These are phyloP conservation scores for Coracias cyanogaster DNA, from an alignment of 2,797 vertebrate genomes.

Conservation along the genomic window DNA sequence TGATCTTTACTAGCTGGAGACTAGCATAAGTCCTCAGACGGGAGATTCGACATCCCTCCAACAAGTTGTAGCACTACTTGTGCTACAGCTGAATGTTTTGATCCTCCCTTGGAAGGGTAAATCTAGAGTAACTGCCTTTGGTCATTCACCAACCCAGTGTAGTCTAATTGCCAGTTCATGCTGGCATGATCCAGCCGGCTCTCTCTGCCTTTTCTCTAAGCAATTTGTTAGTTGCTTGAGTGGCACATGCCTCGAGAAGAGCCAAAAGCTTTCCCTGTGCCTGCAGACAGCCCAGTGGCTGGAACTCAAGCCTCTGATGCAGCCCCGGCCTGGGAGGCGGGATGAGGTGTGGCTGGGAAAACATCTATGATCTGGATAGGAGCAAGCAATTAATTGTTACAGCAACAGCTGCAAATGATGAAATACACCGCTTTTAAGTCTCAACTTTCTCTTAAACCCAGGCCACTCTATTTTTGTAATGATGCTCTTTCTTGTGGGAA, in stretches of 20 bases:
- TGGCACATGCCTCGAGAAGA: neutral
- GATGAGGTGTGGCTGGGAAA: neutral
- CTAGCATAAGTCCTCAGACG: neutral
- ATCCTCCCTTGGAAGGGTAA: neutral
- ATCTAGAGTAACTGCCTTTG: neutral
- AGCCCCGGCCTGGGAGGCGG: neutral
- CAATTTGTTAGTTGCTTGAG: neutral
- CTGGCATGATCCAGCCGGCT: conserved; percentile 3
- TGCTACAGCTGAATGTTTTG: neutral
- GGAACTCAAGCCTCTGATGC: neutral
- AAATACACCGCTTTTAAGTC: neutral
- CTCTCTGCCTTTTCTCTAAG: neutral
- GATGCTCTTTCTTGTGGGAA: conserved; percentile 12
- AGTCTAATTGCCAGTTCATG: neutral
- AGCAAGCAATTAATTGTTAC: neutral
- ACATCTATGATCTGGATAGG: neutral
- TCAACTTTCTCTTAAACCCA: neutral
- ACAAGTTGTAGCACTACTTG: neutral
- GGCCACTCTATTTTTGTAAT: neutral
- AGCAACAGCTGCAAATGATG: neutral
- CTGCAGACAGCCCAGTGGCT: neutral
- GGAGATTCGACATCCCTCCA: neutral
- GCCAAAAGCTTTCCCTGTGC: neutral
- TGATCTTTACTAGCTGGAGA: neutral
- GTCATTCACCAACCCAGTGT: neutral